Percentiles rank a stretch among this genome's conserved stretches.
These are phyloP conservation scores for Lycorma delicatula DNA, from an alignment of 1,140 invertebrate genomes.

Conservation along the genomic window DNA sequence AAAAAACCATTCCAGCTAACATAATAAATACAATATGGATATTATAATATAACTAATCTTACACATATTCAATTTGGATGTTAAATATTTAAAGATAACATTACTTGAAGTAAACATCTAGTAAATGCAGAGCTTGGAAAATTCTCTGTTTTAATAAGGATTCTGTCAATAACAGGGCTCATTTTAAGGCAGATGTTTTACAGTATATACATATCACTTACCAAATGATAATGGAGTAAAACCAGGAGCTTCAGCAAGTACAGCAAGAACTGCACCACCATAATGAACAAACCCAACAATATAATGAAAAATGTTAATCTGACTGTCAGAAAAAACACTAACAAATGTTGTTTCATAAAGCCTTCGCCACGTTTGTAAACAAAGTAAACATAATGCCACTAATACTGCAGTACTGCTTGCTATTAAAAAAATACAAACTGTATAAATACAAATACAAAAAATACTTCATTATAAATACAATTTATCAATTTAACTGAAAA, in stretches of 20 bases:
- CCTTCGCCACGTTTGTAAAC: conserved; percentile 59
- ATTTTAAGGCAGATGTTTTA: too few relatives aligned
- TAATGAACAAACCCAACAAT: conserved; percentile 67
- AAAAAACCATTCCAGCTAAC: too few relatives aligned
- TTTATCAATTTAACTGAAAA: too few relatives aligned
- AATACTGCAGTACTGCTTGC: conserved; percentile 41
- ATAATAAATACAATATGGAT: too few relatives aligned
- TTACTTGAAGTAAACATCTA: too few relatives aligned
- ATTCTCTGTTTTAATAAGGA: too few relatives aligned
- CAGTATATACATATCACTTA: too few relatives aligned
- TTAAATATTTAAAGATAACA: too few relatives aligned
- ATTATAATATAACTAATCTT: too few relatives aligned
- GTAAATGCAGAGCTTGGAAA: too few relatives aligned
- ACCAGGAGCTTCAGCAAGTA: conserved; percentile 61
- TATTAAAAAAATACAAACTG: conserved; percentile 12
- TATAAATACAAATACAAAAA: background rate
- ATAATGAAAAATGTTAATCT: conserved; percentile 73
- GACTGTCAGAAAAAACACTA: conserved; percentile 67
- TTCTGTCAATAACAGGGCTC: too few relatives aligned
- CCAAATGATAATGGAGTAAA: conserved; percentile 40
- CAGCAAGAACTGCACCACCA: conserved; percentile 50
- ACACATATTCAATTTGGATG: too few relatives aligned
- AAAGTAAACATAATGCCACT: conserved; percentile 49
- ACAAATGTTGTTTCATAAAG: conserved; percentile 69
- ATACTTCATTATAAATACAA: background rate